Conservation (phyloP, 2,888 invertebrate genomes). For the Pecten maximus region DNA sequence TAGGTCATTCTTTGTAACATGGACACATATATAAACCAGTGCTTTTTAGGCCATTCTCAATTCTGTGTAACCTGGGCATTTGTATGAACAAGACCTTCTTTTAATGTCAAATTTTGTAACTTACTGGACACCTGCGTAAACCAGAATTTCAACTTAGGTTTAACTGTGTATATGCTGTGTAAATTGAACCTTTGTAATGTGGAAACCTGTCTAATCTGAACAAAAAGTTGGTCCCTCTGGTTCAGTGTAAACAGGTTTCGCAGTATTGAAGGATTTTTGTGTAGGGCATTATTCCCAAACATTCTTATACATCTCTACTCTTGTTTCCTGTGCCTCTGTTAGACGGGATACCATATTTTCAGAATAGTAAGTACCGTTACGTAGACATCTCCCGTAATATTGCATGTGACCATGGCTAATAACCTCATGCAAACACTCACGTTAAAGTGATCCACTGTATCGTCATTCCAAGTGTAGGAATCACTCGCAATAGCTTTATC, state of each 20-base stretch:
- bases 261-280: background rate
- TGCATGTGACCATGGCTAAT: background rate
- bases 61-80: background rate
- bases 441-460: background rate
- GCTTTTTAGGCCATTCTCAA: too few relatives aligned
- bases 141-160: too few relatives aligned
- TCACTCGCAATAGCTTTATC: too few relatives aligned
- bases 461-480: too few relatives aligned
- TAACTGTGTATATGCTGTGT: too few relatives aligned
- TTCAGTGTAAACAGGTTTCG: background rate
- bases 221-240: background rate
- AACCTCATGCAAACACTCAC: background rate
- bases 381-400: background rate
- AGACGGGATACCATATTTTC: conserved; percentile 21
- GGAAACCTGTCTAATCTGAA: background rate
- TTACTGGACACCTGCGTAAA: too few relatives aligned
- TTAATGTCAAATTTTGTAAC: too few relatives aligned
- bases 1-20: too few relatives aligned
- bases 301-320: background rate
- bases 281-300: background rate
- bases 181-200: background rate
- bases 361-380: conserved; percentile 24
- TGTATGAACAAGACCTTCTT: background rate
- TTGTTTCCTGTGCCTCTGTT: background rate
- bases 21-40: too few relatives aligned